These are phyloP conservation scores for Euproctis similis DNA, from an alignment of 2,888 invertebrate genomes.

Conservation along the genomic window DNA sequence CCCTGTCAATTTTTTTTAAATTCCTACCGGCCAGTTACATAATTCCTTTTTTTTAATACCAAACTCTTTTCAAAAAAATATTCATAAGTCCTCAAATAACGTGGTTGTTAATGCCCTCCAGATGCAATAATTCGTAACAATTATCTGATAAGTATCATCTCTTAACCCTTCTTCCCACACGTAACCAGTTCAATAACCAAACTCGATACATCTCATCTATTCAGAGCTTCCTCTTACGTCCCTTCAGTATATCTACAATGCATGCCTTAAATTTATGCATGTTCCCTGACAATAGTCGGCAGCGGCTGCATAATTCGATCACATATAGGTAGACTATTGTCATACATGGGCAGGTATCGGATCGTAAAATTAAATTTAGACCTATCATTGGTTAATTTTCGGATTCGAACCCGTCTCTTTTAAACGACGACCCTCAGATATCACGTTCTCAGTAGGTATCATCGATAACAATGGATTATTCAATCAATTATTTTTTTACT, in stretches of 20 bases:
- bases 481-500: conserved; percentile 71
- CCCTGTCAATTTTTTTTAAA: too few species aligned
- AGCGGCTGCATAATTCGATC: conserved; percentile 75
- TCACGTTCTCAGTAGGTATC: conserved; percentile 48
- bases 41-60: too few species aligned
- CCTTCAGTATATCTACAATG: conserved; percentile 62
- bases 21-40: too few species aligned
- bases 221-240: conserved; percentile 49
- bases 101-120: too few species aligned
- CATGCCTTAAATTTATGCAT: conserved; percentile 70
- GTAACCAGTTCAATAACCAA: conserved; percentile 54
- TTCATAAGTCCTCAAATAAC: too few species aligned
- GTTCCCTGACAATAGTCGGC: conserved; percentile 61
- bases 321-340: conserved; percentile 67
- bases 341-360: conserved; percentile 65
- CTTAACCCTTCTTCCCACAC: conserved; percentile 72
- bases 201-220: conserved; percentile 57
- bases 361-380: conserved; percentile 74
- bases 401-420: conserved; percentile 62
- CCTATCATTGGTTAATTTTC: conserved; percentile 73
- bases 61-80: too few species aligned
- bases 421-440: conserved; percentile 38
- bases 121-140: conserved; percentile 68
- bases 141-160: conserved; percentile 71
- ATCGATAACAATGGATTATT: conserved; percentile 60